phyloP scores from a whole-genome alignment of 2,888 invertebrate genomes.

The Mesoligia furuncula region DNA sequence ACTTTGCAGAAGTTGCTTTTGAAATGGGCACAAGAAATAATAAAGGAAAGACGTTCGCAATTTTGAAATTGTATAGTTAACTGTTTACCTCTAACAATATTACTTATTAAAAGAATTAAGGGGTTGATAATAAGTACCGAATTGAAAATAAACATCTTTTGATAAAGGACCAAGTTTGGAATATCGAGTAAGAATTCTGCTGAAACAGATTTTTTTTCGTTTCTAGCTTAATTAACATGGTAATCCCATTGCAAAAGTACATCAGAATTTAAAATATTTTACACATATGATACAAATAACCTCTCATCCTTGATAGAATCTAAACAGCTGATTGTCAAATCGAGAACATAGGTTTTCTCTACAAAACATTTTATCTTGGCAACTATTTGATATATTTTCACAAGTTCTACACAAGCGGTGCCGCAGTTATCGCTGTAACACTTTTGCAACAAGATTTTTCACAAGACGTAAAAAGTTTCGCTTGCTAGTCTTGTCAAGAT shows the following conservation, averaged over 20 bases:
- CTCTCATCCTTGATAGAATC: not conserved
- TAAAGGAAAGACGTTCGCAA: too few relatives aligned
- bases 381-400: conserved; percentile 36
- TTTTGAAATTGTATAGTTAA: not conserved
- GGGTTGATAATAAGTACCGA: not conserved
- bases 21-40: not conserved
- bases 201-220: too few relatives aligned
- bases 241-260: not conserved
- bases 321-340: conserved; percentile 20
- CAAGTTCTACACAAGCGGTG: conserved; percentile 36
- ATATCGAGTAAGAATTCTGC: not conserved
- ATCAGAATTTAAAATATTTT: not conserved
- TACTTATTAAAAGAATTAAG: not conserved
- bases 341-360: conserved; percentile 1
- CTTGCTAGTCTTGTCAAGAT: conserved; percentile 44
- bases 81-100: not conserved
- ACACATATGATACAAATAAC: not conserved
- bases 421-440: conserved; percentile 46
- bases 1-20: conserved; percentile 17
- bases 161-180: not conserved
- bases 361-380: conserved; percentile 28
- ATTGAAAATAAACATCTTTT: not conserved
- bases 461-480: conserved; percentile 51
- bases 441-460: conserved; percentile 54
- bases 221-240: not conserved